Evolutionary conservation across 2,113 vertebrate species (phyloP), one percentile per base, ranked within the genome.

Genomic region (Pygoscelis adeliae): DNA sequence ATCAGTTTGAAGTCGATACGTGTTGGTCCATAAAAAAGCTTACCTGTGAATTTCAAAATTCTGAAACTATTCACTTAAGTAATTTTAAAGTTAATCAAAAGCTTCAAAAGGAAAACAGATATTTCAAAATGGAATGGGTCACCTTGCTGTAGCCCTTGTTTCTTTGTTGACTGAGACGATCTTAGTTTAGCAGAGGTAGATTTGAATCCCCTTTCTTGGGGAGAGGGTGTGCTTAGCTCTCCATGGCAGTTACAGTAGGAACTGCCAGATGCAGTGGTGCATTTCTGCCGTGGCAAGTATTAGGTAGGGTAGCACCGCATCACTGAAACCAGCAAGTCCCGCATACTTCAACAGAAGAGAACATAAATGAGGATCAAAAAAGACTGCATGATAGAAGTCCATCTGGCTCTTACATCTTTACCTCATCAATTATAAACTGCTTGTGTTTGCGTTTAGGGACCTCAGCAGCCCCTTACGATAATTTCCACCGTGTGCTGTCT

Each of bases 371-470:
- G 63, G 34, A 50, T 93, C 79, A 49, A 49, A 73, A 83, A 80
- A 58, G 62, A 7, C 34, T 0, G 3, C n/a, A 12, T 66, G 83
- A 66, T 78, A 78, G 90, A 93, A 95, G 90, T 93, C 62, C 83
- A 90, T 90, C 80, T 93, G 90, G 65, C 59, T 94, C 34, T 50
- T 91, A 66, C 69, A 59, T 63, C 61, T 78, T 93, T 59, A 82
- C 61, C 56, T 94, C 91, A 95, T 97, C 52, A 96, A 93, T 95
- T 93, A 94, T 95, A 49, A 89, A 78, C 29, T 14, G n/a, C 27
- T 67, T 5, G 23, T 84, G 83, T 93, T 95, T 91, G 83, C 2
- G 2, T 90, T 91, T 25, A 27, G 96, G 89, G 94, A 62, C 52
- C 81, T 89, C 10, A 46, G 7, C 44, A 88, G 42, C 61, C 56